Evolutionary conservation across 2,113 vertebrate species (phyloP), one percentile per base, ranked within the genome.

Genomic region (Vicugna pacos): DNA sequence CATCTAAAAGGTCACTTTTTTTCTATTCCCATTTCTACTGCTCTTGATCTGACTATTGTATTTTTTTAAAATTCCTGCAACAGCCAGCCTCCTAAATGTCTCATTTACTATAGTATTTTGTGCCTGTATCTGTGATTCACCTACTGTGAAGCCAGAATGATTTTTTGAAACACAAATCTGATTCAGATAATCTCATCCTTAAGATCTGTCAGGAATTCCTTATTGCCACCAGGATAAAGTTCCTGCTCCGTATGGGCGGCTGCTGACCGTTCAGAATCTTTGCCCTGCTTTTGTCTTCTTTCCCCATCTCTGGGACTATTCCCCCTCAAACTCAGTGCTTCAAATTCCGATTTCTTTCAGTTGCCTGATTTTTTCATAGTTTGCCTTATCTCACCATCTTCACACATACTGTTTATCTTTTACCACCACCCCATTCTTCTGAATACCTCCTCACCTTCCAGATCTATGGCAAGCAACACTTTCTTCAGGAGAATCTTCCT

Each of bases 401-500:
- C 26, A 56, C 22, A 50, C 0, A 30, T 67, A 15, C 46, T 70
- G 15, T 73, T 26, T 64, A 6, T 69, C 17, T 88, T 48, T 85
- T 30, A 81, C 7, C 7, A 52, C 20, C 5, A 8, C 0, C 6
- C 24, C 14, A n/a, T 35, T 81, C 35, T 94, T 92, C n/a, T 88
- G 48, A 76, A 46, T 38, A 70, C 13, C 16, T 32, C 26, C 8
- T 79, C 3, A 35, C n/a, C 67, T 85, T 91, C 81, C 58, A 82
- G 22, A 73, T 50, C 42, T 83, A 60, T 13, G 16, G n/a, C 6
- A 60, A 91, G 30, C 35, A 75, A 24, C 0, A 13, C 4, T 82
- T 20, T 88, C 32, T 85, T 89, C 30, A 46, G 73, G 35, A 95
- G 14, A 70, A 48, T 52, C 16, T 85, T 89, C 35, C 32, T 89